These are phyloP conservation scores for Nycticryphes semicollaris DNA, from an alignment of 2,113 vertebrate genomes.

Conservation along the genomic window DNA sequence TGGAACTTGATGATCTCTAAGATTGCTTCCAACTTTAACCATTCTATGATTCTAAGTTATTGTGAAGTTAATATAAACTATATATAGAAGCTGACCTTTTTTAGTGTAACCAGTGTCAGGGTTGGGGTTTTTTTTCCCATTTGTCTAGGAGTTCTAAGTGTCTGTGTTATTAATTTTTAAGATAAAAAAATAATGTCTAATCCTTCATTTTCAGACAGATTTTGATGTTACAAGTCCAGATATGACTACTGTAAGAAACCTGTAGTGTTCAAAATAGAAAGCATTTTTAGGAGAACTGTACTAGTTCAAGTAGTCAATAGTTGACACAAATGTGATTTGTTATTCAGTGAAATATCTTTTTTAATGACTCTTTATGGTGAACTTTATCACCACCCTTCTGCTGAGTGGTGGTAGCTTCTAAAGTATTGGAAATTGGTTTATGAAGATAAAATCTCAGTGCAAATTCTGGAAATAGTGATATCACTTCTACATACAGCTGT, in stretches of 20 bases:
- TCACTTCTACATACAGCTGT: not conserved
- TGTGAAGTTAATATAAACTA: not conserved
- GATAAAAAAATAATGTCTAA: not conserved
- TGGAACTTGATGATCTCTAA: no score
- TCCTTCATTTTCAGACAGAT: not conserved
- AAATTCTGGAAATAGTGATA: not conserved
- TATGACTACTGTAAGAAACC: not conserved
- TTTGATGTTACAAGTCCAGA: not conserved
- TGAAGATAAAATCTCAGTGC: not conserved
- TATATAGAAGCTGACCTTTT: not conserved
- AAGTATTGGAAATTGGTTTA: not conserved
- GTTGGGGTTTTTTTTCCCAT: not conserved
- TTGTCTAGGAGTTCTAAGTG: not conserved
- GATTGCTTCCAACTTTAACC: no score
- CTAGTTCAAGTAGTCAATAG: not conserved
- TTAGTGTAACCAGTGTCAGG: not conserved
- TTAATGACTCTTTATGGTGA: not conserved
- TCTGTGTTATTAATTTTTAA: not conserved
- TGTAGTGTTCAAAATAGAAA: not conserved
- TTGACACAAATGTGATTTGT: not conserved
- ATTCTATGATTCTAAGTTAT: not conserved
- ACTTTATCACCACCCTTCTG: not conserved
- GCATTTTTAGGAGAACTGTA: not conserved
- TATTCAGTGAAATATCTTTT: not conserved
- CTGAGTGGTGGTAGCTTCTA: not conserved